A percentile compares a stretch with the other conserved stretches of the same genome.
Evolutionary conservation across 2,888 invertebrate genomes (phyloP).

Genomic region (Tiliacea aurago): DNA sequence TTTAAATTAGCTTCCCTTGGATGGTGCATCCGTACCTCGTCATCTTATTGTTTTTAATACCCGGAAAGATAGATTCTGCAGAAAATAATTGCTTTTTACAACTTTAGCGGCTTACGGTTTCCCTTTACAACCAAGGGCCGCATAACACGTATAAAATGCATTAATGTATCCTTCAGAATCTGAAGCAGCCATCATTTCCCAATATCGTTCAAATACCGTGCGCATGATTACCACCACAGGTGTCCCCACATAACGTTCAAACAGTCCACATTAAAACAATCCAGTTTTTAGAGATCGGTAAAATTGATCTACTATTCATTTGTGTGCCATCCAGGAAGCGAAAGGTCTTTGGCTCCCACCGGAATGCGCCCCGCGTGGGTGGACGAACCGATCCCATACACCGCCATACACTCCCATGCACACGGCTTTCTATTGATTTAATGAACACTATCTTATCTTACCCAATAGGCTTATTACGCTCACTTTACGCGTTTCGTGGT

Average conservation of each 20-base stretch:
- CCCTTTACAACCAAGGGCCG: conserved; percentile 26
- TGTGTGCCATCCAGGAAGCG: conserved; percentile 86
- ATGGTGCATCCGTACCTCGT: background rate
- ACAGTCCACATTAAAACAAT: conserved; percentile 68
- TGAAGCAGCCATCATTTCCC: conserved; percentile 21
- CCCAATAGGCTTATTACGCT: conserved; percentile 84
- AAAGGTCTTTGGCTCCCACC: conserved; percentile 89
- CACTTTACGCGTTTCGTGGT: conserved; percentile 74
- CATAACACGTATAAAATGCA: conserved; percentile 33
- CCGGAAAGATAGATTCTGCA: conserved; percentile 9
- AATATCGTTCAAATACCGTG: conserved; percentile 45
- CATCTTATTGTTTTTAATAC: background rate
- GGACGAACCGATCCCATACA: conserved; percentile 72
- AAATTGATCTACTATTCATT: conserved; percentile 76
- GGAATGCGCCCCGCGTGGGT: conserved; percentile 86
- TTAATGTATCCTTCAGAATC: conserved; percentile 18
- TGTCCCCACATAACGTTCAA: conserved; percentile 54
- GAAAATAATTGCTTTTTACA: conserved; percentile 20
- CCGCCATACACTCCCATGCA: conserved; percentile 79
- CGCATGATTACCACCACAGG: conserved; percentile 58
- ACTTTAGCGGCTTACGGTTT: conserved; percentile 6
- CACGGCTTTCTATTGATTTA: conserved; percentile 89
- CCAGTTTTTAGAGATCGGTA: conserved; percentile 68
- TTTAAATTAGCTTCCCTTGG: background rate
- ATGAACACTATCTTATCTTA: conserved; percentile 88